Conservation (phyloP, 2,797 vertebrate genomes). For the Myotis pilosus region DNA sequence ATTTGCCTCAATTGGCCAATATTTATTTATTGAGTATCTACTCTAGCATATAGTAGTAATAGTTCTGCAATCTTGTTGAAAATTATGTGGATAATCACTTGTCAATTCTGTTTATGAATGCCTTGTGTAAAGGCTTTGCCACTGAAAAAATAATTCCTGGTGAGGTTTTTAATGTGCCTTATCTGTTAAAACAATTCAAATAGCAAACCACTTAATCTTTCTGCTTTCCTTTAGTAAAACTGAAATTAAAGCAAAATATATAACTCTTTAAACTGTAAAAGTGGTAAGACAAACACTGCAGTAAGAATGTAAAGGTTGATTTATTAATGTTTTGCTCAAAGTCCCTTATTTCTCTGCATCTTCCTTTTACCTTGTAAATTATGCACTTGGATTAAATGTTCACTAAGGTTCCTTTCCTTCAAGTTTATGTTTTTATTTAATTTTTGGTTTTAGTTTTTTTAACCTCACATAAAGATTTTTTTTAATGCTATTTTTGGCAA, state of each 20-base stretch:
- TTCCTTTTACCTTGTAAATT: conserved; percentile 22
- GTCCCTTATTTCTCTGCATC: neutral
- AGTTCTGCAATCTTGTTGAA: neutral
- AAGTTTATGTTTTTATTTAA: neutral
- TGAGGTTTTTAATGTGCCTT: neutral
- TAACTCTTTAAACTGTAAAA: neutral
- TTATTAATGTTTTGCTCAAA: neutral
- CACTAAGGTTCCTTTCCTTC: neutral
- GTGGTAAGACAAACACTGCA: neutral
- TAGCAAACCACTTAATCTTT: neutral
- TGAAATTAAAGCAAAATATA: neutral
- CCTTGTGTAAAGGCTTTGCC: neutral
- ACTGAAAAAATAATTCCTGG: neutral
- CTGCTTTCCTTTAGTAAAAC: neutral
- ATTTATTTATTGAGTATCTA: neutral
- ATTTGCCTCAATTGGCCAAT: neutral
- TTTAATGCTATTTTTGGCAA: neutral
- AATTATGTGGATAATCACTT: neutral
- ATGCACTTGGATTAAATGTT: neutral
- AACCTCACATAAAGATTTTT: neutral
- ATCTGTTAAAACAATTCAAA: neutral
- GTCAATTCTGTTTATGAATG: neutral
- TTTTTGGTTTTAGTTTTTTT: conserved; percentile 45
- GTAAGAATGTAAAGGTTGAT: neutral
- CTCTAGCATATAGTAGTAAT: neutral